Conservation (phyloP, 2,888 invertebrate species). For the Candidula unifasciata region DNA sequence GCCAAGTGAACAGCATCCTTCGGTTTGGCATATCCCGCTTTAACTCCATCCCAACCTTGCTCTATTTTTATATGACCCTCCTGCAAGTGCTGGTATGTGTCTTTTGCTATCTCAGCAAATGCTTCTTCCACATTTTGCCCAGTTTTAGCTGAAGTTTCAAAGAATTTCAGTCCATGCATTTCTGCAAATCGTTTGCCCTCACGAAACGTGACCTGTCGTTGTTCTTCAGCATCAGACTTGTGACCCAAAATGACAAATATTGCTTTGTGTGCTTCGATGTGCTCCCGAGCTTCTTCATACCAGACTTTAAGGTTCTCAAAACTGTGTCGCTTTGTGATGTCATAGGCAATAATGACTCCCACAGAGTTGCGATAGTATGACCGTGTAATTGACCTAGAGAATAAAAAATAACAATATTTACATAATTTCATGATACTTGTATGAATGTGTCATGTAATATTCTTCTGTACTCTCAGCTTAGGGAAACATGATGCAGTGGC, state of each 20-base stretch:
- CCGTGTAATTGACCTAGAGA: constrained; percentile 91
- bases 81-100: constrained; percentile 87
- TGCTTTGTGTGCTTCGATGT: constrained; percentile 96
- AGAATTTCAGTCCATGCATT: constrained; percentile 91
- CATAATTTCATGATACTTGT: no score
- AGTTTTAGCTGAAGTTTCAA: constrained; percentile 96
- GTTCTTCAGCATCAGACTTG: constrained; percentile 78
- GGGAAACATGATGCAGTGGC: no score
- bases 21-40: constrained; percentile 84
- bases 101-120: constrained; percentile 92
- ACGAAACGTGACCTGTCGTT: constrained; percentile 73
- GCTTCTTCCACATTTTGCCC: constrained; percentile 95
- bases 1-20: constrained; percentile 81
- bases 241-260: constrained; percentile 85
- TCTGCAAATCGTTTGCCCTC: constrained; percentile 96
- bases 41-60: constrained; percentile 98
- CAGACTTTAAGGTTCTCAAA: constrained; percentile 97
- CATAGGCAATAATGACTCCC: constrained; percentile 95
- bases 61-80: constrained; percentile 88
- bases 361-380: constrained; percentile 99
- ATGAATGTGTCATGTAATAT: no score
- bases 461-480: no score
- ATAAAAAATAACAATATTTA: constrained; percentile 25
- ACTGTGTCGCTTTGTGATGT: constrained; percentile 84
- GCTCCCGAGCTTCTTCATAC: constrained; percentile 96